Base-by-base conservation (phyloP, 2,113 vertebrate genomes). In the Balaeniceps rex region DNA sequence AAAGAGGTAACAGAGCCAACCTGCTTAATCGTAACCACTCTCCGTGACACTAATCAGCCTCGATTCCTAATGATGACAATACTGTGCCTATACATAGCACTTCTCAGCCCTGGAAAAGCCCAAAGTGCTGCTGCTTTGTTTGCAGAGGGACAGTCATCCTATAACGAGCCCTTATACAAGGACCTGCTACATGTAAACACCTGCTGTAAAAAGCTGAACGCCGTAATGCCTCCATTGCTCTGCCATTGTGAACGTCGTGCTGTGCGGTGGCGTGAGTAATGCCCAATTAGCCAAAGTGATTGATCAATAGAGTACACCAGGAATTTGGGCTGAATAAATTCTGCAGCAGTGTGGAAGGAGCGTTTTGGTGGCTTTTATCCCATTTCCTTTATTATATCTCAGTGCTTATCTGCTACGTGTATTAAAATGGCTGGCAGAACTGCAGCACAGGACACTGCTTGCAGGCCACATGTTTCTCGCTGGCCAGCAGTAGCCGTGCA, bases 261-360 rank as follows among this genome's bases (percentile, higher is more conserved):
- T 81, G 68, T 81, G 88, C 18, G 1, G 88, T 68, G 90, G 47
- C 6, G 4, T 71, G 77, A 94, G 86, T 57, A 70, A 93, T 51
- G 86, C 46, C 75, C 88, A 77, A 23, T 93, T 96, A 96, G 86
- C 88, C 58, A 91, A 91, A 96, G 89, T 40, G 79, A 90, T 92
- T 36, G 91, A 94, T 94, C 88, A 34, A 46, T 65, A 71, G 79
- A 68, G 65, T 13, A 83, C 90, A 88, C 84, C 82, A 76, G 81
- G 51, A 95, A 95, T 88, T 91, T 3, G 12, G 90, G 86, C 91
- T 93, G 96, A 93, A 88, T 63, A 68, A 95, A 83, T 3, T 2
- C 85, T 76, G 88, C 91, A 93, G 76, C 93, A 83, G 54, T 10
- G 38, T 87, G 85, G 88, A 90, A 86, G 87, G 75, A 93, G 55